Evolutionary conservation across 1,140 invertebrate genomes (phyloP).

Genomic region (Caerostris extrusa): DNA sequence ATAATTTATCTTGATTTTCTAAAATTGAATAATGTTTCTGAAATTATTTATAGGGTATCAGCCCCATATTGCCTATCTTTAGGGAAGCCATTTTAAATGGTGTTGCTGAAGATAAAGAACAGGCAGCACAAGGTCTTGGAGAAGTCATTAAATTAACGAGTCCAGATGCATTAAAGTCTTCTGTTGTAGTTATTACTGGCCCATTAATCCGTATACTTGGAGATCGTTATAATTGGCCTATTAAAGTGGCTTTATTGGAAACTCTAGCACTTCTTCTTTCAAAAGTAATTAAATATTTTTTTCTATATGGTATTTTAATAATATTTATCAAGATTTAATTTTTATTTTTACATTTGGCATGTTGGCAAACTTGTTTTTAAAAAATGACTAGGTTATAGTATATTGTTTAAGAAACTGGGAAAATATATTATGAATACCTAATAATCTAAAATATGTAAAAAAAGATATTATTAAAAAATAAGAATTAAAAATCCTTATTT

Average conservation of each 20-base stretch:
- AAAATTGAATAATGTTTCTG: neutral
- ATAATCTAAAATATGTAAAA: too few species aligned
- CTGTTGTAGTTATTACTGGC: conserved; percentile 97
- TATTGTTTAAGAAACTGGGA: too few species aligned
- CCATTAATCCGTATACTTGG: conserved; percentile 98
- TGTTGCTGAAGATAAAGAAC: conserved; percentile 95
- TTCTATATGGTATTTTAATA: neutral
- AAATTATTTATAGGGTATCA: conserved; percentile 87
- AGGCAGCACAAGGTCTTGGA: conserved; percentile 95
- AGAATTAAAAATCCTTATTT: neutral
- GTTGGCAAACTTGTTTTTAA: neutral
- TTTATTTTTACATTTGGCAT: neutral
- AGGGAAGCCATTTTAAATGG: conserved; percentile 97
- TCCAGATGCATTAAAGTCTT: conserved; percentile 92
- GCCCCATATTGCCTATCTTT: conserved; percentile 96
- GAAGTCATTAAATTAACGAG: conserved; percentile 95
- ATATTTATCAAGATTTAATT: neutral
- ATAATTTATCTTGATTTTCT: neutral
- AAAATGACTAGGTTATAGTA: too few species aligned
- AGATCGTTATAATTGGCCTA: conserved; percentile 94
- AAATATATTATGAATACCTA: too few species aligned
- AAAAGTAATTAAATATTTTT: conserved; percentile 85
- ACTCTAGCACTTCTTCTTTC: conserved; percentile 94
- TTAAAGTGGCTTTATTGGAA: conserved; percentile 97
- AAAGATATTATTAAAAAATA: too few species aligned